These are phyloP conservation scores for Laspeyria flexula DNA, from an alignment of 2,888 invertebrate species.

Conservation along the genomic window DNA sequence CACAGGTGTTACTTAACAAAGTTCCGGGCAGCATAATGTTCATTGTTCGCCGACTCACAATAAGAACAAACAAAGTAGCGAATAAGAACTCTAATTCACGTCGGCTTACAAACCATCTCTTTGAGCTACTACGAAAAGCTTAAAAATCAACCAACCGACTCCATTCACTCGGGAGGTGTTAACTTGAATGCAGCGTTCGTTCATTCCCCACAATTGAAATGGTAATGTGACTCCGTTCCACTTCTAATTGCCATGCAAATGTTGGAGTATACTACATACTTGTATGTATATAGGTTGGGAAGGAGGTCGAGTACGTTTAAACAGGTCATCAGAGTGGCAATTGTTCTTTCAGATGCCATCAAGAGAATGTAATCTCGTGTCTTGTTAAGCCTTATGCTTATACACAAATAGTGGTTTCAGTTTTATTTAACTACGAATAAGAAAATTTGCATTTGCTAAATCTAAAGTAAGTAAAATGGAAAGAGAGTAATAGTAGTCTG, in stretches of 20 bases:
- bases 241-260: conserved; percentile 79
- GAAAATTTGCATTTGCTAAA: no score
- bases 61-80: conserved; percentile 38
- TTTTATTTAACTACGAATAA: no score
- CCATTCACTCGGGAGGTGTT: conserved; percentile 57
- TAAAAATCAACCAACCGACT: conserved; percentile 61
- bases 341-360: conserved; percentile 28
- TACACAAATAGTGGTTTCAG: not conserved
- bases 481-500: not conserved
- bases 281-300: conserved; percentile 29
- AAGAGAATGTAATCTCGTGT: conserved; percentile 12
- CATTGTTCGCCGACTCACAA: conserved; percentile 37
- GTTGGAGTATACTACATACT: conserved; percentile 47
- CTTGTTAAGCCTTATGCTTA: not conserved
- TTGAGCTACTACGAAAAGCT: conserved; percentile 47
- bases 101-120: conserved; percentile 53
- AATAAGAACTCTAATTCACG: conserved; percentile 52
- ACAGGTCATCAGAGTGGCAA: conserved; percentile 29
- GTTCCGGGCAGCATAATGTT: conserved; percentile 31
- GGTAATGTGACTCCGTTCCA: conserved; percentile 67
- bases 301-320: conserved; percentile 27
- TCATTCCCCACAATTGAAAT: conserved; percentile 77
- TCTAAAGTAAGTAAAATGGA: no score
- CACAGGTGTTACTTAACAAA: conserved; percentile 41
- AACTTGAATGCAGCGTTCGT: conserved; percentile 48